Evolutionary conservation across 1,140 invertebrate genomes (phyloP).

Genomic region (Leptonema lineaticorne): DNA sequence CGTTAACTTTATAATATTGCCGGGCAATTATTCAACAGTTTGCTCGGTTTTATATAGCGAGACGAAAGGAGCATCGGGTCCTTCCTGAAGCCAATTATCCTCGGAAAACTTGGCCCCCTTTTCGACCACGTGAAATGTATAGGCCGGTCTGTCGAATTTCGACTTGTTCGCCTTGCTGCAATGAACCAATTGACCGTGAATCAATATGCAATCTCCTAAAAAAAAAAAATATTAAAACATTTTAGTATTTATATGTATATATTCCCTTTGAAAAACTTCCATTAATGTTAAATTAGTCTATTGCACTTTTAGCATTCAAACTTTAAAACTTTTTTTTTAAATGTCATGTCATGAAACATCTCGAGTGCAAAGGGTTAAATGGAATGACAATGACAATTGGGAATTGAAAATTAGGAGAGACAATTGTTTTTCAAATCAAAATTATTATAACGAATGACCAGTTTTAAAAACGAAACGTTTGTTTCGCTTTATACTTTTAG

Average conservation of each 20-base stretch:
- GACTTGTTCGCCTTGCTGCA: slow-evolving; percentile 87
- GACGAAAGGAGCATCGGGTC: slow-evolving; percentile 49
- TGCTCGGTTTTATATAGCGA: slow-evolving; percentile 50
- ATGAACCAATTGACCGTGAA: slow-evolving; percentile 93
- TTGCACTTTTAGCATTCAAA: too few species aligned
- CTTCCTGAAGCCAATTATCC: slow-evolving; percentile 83
- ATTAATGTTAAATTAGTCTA: too few species aligned
- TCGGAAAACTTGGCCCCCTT: slow-evolving; percentile 71
- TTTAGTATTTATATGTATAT: too few species aligned
- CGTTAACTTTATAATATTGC: too few species aligned
- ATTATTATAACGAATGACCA: background rate
- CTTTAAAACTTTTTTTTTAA: too few species aligned
- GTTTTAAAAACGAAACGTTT: too few species aligned
- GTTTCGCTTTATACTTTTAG: too few species aligned
- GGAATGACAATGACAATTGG: too few species aligned
- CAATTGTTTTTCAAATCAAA: background rate
- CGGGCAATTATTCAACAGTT: slow-evolving; percentile 18
- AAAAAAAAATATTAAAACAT: slow-evolving; percentile 43
- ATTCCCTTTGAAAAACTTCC: too few species aligned
- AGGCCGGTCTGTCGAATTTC: slow-evolving; percentile 81
- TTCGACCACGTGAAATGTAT: slow-evolving; percentile 95
- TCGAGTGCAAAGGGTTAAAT: too few species aligned
- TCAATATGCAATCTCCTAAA: slow-evolving; percentile 81
- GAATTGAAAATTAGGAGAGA: too few species aligned
- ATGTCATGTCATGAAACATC: too few species aligned